Evolutionary conservation across 2,888 invertebrate species (phyloP).

Genomic region (Nemapogon koenigi): DNA sequence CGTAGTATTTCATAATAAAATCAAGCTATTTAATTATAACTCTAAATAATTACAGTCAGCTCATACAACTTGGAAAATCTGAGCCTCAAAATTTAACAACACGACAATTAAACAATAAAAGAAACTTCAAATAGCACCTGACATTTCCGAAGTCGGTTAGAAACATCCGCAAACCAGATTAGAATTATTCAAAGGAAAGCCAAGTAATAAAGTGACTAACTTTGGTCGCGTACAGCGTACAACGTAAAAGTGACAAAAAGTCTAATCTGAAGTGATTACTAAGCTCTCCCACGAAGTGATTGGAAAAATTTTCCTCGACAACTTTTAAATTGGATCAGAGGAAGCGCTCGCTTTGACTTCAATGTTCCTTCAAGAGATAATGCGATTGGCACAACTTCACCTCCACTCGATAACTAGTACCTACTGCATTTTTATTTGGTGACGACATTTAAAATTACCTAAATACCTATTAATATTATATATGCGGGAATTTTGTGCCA

Average conservation of each 20-base stretch:
- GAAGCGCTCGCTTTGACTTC: conserved; percentile 44
- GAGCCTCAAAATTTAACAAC: too few species aligned
- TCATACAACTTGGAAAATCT: too few species aligned
- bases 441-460: background rate
- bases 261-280: conserved; percentile 30
- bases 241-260: conserved; percentile 11
- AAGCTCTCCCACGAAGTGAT: conserved; percentile 38
- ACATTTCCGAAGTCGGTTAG: too few species aligned
- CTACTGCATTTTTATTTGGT: conserved; percentile 41
- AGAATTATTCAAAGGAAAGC: conserved; percentile 9
- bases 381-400: conserved; percentile 32
- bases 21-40: too few species aligned
- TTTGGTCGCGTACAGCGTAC: too few species aligned
- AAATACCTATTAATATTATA: too few species aligned
- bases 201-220: conserved; percentile 9
- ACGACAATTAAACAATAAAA: too few species aligned
- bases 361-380: conserved; percentile 43
- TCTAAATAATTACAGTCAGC: too few species aligned
- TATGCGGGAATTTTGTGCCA: too few species aligned
- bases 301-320: conserved; percentile 51
- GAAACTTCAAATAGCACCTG: too few species aligned
- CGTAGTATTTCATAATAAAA: too few species aligned
- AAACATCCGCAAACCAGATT: conserved; percentile 2
- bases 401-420: conserved; percentile 27
- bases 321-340: conserved; percentile 59